Base-by-base conservation (phyloP, 1,140 invertebrate genomes). In the Drosophila tristis region DNA sequence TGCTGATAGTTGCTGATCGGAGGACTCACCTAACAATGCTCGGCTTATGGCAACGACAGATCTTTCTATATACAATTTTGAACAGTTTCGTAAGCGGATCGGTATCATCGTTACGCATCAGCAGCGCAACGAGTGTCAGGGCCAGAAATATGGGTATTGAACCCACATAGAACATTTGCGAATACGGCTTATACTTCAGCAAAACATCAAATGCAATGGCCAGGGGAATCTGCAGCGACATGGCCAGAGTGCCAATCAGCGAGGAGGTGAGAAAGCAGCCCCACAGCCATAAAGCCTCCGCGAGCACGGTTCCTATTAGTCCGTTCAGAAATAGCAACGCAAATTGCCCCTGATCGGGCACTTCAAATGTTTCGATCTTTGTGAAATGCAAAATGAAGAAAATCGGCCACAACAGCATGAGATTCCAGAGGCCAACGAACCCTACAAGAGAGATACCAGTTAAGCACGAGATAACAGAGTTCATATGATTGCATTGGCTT, bases 181-280 rank as follows among this genome's bases (percentile, higher is more conserved):
- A 94, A 87, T 97, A 97, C 4, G 94, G 92, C 20, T 96, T 94
- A 85, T 94, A 93, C 92, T 97, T 96, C 4, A 97, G 92, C 44
- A 96, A 84, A 35, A 96, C 94, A 93, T 98, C 97, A 50, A 96
- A 95, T 60, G 97, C 92, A 94, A 97, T 96, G 15, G 96, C 96
- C 91, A 98, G 93, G 26, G 97, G 97, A 92, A 98, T 97, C 59
- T 96, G 96, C 65, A 98, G 93, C 87, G 96, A 96, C 50, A 97
- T 94, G 29, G 96, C 95, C 65, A 98, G 91, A 5, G 97, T 98
- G 49, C 96, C 97, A 78, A 97, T 95, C 9, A 98, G 92, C 23
- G 97, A 97, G 31, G 97, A 97, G 15, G 97, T 98, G 72, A 98
- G 92, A 92, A 98, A 97, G 92, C 97, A 97, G 26, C 96, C 97